A percentile compares a stretch with the other conserved stretches of the same genome.
Evolutionary conservation across 2,113 vertebrate species (phyloP).

Genomic region (Gadus macrocephalus): DNA sequence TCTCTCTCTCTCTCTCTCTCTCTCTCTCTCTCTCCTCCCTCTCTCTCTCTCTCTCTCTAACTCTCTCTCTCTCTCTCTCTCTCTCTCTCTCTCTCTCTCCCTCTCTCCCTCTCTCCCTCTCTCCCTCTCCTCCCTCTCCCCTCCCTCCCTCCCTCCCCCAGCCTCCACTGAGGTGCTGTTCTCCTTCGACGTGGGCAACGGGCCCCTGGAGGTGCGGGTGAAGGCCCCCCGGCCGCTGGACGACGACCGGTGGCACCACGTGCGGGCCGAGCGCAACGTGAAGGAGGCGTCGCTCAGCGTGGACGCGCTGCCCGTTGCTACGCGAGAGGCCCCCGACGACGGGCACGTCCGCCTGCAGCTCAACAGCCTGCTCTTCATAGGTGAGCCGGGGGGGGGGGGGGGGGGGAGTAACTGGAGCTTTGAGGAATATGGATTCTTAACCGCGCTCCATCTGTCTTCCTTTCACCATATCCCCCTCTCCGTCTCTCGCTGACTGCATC

Average conservation of each 20-base stretch:
- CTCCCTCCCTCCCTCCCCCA: constrained; percentile 35
- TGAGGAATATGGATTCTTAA: too few relatives aligned
- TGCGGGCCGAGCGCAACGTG: constrained; percentile 85
- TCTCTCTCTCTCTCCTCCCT: too few relatives aligned
- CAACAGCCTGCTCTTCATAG: constrained; percentile 95
- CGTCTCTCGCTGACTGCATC: too few relatives aligned
- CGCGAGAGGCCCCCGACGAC: constrained; percentile 75
- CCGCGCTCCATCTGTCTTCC: too few relatives aligned
- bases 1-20: neutral
- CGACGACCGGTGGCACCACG: constrained; percentile 89
- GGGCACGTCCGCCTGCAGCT: constrained; percentile 90
- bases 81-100: neutral
- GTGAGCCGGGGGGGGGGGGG: constrained; percentile 47
- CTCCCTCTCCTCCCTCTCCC: neutral
- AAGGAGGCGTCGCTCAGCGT: constrained; percentile 86
- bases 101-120: neutral
- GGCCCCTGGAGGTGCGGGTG: constrained; percentile 80
- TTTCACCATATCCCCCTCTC: too few relatives aligned
- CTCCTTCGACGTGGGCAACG: constrained; percentile 94
- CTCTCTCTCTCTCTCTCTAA: neutral
- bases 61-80: too few relatives aligned
- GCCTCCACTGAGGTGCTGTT: constrained; percentile 84
- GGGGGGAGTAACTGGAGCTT: neutral
- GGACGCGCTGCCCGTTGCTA: constrained; percentile 74
- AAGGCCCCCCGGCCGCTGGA: constrained; percentile 73